Evolutionary conservation across 37 sponge, comb jelly and placozoan genomes (phyloP), one percentile per base, ranked within the genome.

Genomic region (Hormiphora californensis): DNA sequence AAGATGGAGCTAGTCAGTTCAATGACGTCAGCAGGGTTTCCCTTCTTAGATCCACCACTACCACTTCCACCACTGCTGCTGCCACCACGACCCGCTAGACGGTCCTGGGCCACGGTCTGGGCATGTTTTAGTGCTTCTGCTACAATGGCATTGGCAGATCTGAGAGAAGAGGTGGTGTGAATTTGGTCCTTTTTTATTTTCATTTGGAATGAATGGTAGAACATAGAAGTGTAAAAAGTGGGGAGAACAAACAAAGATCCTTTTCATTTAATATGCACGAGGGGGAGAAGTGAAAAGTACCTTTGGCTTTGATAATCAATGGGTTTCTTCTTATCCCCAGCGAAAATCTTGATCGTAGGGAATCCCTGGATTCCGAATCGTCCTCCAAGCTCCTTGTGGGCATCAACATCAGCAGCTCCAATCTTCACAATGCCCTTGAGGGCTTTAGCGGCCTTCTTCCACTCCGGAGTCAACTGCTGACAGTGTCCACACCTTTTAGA

Each of bases 311-410:
- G 51, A 57, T 93, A 98, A 69, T 98, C 99, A 17, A 63, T 87
- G 23, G 99, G 99, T 7, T 87, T 65, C 17, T 86, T 91, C 88
- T 98, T 98, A 89, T 98, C 88, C n/a, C 90, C 88, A 17, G 91
- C 95, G 86, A 98, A 98, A 19, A 98, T 90, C 88, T 98, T 98
- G 90, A 98, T 92, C 22, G 95, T 95, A 0, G 99, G 99, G 63
- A 98, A 98, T 0, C 99, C 99, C 34, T 91, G 85, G 38, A 98
- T 89, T 11, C 92, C 91, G 59, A 93, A 98, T 30, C 40, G 87
- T 4, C 91, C 91, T 1, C 92, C 99, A 0, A 95, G 88, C 1
- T 63, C 38, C 65, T 87, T 46, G 88, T 98, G 93, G 17, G 90
- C 54, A 65, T 93, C 94, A 0, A 91, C 93, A 89, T 98, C 91